Base-by-base conservation (phyloP, 2,888 invertebrate species). In the Calameuta pallipes region DNA sequence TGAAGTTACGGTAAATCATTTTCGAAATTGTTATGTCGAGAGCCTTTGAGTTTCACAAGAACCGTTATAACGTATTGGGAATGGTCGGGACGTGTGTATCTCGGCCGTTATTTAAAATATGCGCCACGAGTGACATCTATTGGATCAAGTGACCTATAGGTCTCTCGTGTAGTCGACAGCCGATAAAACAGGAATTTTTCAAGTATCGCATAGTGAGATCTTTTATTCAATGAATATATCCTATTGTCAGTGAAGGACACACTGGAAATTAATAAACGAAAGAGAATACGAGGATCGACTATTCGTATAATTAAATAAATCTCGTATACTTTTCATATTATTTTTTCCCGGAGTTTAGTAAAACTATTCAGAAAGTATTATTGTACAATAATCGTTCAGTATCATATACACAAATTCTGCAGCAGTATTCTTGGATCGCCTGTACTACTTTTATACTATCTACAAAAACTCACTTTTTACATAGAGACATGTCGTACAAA, bases 121-220 rank as follows among this genome's bases (percentile, higher is more conserved):
- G 33, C 71, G 15, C 15, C 36, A 35, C 71, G 35, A 36, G 74
- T 74, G 74, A 74, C 74, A 74, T 35, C 74, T 74, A 74, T 41
- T 41, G 74, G 23, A 23, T 74, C 33, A n/a, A 36, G 74, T 35
- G 37, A 34, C 34, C 36, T 34, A 36, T 35, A 30, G 74, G 36
- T 35, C 71, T 33, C 34, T n/a, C 35, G 36, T 74, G n/a, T n/a
- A 36, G 12, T 41, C 37, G 56, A 56, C 56, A n/a, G 35, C 23
- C 74, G 74, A 74, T 74, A 74, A 74, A 74, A 74, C 74, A 74
- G 74, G 23, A 30, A 71, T 71, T n/a, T 56, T 56, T 56, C 56
- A 23, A 56, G 56, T 56, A 56, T 56, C 56, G 56, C 9, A 6
- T 15, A 41, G 15, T 15, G 9, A 9, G 6, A 56, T 56, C 15